phyloP scores from a whole-genome alignment of 2,888 invertebrate species.

The Lithosia quadra region DNA sequence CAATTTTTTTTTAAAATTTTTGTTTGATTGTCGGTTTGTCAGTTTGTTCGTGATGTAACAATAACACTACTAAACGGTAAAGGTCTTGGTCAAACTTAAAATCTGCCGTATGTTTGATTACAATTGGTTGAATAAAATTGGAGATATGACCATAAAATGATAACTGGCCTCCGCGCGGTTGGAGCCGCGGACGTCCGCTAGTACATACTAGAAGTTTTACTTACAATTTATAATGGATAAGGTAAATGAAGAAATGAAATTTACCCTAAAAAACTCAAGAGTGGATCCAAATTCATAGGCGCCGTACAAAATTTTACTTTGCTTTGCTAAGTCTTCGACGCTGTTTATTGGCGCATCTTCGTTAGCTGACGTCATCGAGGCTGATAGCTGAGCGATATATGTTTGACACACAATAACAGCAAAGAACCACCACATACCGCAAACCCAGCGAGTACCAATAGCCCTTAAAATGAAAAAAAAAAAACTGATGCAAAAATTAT shows the following conservation, averaged over 20 bases:
- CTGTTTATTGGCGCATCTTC: conserved; percentile 95
- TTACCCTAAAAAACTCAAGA: conserved; percentile 92
- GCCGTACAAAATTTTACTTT: conserved; percentile 97
- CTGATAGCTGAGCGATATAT: conserved; percentile 97
- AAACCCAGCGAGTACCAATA: conserved; percentile 95
- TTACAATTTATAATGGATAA: background rate
- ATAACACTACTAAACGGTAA: no score
- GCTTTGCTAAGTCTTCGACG: conserved; percentile 96
- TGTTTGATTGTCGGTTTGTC: no score
- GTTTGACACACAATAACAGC: conserved; percentile 96
- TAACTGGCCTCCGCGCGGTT: no score
- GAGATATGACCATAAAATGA: no score
- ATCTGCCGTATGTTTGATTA: no score
- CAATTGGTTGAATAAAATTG: no score
- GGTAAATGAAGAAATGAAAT: background rate
- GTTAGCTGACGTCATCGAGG: conserved; percentile 95
- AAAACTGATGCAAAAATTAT: background rate
- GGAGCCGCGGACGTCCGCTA: no score
- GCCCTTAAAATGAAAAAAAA: conserved; percentile 86
- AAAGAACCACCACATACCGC: conserved; percentile 98
- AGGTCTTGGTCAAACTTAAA: no score
- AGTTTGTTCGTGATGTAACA: no score
- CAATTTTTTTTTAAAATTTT: no score
- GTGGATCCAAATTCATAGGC: conserved; percentile 95
- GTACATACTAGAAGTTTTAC: background rate